Conservation (phyloP, 2,113 vertebrate genomes). For the Nothoprocta perdicaria region DNA sequence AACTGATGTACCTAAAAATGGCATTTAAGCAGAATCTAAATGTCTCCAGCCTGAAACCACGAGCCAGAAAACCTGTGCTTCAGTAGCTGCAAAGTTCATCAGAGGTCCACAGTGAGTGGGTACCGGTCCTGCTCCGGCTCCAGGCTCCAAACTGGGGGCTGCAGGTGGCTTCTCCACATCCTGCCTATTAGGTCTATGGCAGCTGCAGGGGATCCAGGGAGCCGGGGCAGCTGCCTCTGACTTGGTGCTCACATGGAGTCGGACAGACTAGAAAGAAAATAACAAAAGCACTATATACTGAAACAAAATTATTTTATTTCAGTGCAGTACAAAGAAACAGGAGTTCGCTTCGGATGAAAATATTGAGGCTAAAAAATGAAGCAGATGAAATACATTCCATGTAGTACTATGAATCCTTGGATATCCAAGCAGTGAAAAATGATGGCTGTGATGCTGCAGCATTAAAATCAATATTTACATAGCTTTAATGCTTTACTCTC, state of each 20-base stretch:
- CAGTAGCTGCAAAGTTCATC: background rate
- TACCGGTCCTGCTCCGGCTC: background rate
- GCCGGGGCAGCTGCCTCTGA: background rate
- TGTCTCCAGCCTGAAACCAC: background rate
- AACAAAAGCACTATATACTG: conserved; percentile 25
- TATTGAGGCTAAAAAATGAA: conserved; percentile 33
- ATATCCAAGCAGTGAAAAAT: conserved; percentile 60
- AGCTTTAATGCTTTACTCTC: conserved; percentile 1
- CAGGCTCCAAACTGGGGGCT: background rate
- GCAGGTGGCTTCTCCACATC: background rate
- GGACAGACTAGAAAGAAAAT: background rate
- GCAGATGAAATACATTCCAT: conserved; percentile 26
- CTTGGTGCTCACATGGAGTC: background rate
- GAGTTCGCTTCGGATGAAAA: conserved; percentile 39
- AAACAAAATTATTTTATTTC: conserved; percentile 72
- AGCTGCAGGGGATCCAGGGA: background rate
- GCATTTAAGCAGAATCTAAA: background rate
- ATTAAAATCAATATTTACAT: conserved; percentile 66
- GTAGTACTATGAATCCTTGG: conserved; percentile 46
- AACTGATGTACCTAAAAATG: background rate
- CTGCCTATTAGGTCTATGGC: accelerated
- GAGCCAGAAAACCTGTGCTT: background rate
- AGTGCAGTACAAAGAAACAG: conserved; percentile 70
- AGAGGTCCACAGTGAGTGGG: background rate
- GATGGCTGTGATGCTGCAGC: background rate